Evolutionary conservation across 2,888 invertebrate species (phyloP), one percentile per base, ranked within the genome.

Genomic region (Troilus luridus): DNA sequence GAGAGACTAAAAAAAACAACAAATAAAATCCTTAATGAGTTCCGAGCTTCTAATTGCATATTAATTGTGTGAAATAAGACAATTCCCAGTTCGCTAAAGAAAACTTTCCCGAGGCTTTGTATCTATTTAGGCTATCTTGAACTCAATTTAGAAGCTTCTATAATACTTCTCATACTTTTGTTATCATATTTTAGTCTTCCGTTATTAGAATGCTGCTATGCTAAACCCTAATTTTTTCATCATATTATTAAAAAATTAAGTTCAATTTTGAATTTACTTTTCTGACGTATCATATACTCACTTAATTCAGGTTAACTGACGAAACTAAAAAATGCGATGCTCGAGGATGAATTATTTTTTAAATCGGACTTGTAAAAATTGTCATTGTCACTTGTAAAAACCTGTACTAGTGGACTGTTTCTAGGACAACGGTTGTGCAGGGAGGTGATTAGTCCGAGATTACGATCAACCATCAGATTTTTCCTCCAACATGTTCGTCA

Each of bases 111-210:
- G 24, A 27, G 14, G 14, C 67, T 67, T 67, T 24, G 67, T 67
- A 27, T 67, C 67, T 24, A 67, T 67, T 67, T 24, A 27, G 67
- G 67, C 67, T 67, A 67, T 67, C 67, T 67, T 67, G 24, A 67
- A 67, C 67, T 67, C 24, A 67, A 24, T 67, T 67, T 27, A 27
- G 67, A 67, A 0, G 24, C 24, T 67, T 67, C 67, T 12, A 27
- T 67, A 64, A 64, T n/a, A 27, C 27, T 24, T 24, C 7, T 67
- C 14, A 12, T 14, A 67, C 11, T 67, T 64, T 24, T 24, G 14
- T 67, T 14, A 67, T 67, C 24, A 3, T 27, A 27, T 67, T 67
- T 24, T 67, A 24, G 67, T 67, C 3, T 27, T 67, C 12, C 7
- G 24, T 5, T 14, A 24, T 12, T 27, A 12, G 5, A 27, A 27